phyloP scores from a whole-genome alignment of 1,140 invertebrate genomes.

The Delia radicum region DNA sequence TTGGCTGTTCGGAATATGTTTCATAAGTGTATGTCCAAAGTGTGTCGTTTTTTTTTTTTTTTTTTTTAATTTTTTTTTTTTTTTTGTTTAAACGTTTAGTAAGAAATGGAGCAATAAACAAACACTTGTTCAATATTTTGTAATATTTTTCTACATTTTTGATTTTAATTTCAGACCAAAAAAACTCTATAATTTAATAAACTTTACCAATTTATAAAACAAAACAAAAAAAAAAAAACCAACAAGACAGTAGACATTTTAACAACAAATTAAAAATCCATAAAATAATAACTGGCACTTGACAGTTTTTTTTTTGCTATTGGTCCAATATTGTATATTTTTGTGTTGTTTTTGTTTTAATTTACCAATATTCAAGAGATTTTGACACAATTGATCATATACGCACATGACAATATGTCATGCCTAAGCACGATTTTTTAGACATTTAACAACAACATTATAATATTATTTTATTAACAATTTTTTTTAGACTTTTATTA shows the following conservation, averaged over 20 bases:
- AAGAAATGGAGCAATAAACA: neutral
- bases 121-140: neutral
- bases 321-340: neutral
- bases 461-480: neutral
- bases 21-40: no score
- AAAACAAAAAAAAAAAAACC: neutral
- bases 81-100: neutral
- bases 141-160: neutral
- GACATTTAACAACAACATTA: conserved; percentile 18
- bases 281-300: conserved; percentile 23
- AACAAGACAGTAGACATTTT: neutral
- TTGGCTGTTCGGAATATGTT: no score
- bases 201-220: neutral
- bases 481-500: neutral
- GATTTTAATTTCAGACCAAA: no score
- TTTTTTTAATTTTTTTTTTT: neutral
- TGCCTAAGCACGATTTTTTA: conserved; percentile 18
- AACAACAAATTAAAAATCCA: conserved; percentile 23
- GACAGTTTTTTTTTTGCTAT: conserved; percentile 13
- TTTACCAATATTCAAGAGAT: conserved; percentile 16
- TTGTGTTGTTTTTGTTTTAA: neutral
- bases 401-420: conserved; percentile 23
- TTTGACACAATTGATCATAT: conserved; percentile 23
- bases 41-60: no score
- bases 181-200: neutral